Evolutionary conservation across 2,113 vertebrate species (phyloP), one percentile per base, ranked within the genome.

Genomic region (Pithys albifrons): DNA sequence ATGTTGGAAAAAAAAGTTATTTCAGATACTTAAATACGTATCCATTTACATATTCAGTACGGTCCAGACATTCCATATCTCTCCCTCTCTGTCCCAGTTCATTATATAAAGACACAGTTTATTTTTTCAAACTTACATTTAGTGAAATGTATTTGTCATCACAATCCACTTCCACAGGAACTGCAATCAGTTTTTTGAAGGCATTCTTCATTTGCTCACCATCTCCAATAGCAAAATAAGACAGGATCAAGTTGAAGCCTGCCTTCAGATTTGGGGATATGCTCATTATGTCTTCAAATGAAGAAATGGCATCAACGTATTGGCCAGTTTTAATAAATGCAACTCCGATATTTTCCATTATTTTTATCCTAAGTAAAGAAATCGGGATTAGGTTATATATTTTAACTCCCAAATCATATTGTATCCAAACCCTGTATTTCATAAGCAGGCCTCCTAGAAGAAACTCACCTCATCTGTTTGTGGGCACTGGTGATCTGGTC

Each of bases 331-430:
- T 98, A 93, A 99, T 97, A 93, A 99, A 99, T 1, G 99, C 98
- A 77, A 99, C 96, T n/a, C 99, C 99, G 22, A 99, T 99, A 78
- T 99, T 99, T 98, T 99, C 98, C 99, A 99, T 99, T 96, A 99
- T 99, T 97, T 99, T 99, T 96, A 99, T 99, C 97, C 99, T 99
- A 93, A 94, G 46, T 57, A 94, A 90, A 95, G 61, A 96, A 94
- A 96, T 12, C 4, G 57, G 12, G 5, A 58, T 89, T 73, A 94
- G n/a, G 25, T 77, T 73, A 31, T 15, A n/a, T 54, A 88, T 80
- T 80, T 89, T 45, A 80, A 82, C 22, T 65, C 49, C 13, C 28
- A 86, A 85, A 82, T 27, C 52, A 22, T 52, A 31, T 8, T 57
- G 59, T 54, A 94, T 8, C 41, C 29, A 62, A 83, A 69, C 83